Conservation (phyloP, 2,797 vertebrate species). For the Otolemur crassicaudatus region DNA sequence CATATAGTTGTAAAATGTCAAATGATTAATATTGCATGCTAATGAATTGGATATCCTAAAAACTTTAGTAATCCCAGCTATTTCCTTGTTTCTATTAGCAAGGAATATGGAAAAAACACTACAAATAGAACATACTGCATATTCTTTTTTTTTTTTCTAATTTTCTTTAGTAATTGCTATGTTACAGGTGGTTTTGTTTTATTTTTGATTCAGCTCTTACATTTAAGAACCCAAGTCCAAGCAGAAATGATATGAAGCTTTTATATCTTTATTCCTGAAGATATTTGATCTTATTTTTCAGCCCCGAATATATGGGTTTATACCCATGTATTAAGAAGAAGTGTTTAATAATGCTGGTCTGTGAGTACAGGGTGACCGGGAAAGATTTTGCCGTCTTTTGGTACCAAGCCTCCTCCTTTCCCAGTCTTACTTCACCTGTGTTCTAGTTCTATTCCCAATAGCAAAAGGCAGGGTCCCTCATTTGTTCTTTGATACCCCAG, state of each 20-base stretch:
- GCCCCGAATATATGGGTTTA: neutral
- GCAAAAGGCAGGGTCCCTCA: neutral
- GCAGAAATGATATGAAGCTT: neutral
- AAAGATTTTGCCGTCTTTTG: neutral
- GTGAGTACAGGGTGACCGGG: neutral
- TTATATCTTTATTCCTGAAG: conserved; percentile 29
- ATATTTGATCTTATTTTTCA: neutral
- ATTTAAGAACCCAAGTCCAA: conserved; percentile 30
- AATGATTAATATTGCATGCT: conserved; percentile 65
- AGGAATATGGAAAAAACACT: neutral
- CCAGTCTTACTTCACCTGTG: neutral
- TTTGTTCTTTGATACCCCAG: neutral
- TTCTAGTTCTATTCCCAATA: neutral
- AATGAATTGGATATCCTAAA: conserved; percentile 69
- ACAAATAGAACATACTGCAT: neutral
- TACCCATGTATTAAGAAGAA: neutral
- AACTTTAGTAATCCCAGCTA: conserved; percentile 44
- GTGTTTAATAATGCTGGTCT: neutral
- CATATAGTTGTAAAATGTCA: conserved; percentile 75
- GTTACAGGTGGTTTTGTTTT: conserved; percentile 21
- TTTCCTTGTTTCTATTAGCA: conserved; percentile 45
- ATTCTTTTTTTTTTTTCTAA: neutral
- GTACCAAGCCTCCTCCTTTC: neutral
- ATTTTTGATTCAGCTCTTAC: conserved; percentile 35
- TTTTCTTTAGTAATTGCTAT: neutral